Base-by-base conservation (phyloP, 2,113 vertebrate genomes). In the Danionella cerebrum region DNA sequence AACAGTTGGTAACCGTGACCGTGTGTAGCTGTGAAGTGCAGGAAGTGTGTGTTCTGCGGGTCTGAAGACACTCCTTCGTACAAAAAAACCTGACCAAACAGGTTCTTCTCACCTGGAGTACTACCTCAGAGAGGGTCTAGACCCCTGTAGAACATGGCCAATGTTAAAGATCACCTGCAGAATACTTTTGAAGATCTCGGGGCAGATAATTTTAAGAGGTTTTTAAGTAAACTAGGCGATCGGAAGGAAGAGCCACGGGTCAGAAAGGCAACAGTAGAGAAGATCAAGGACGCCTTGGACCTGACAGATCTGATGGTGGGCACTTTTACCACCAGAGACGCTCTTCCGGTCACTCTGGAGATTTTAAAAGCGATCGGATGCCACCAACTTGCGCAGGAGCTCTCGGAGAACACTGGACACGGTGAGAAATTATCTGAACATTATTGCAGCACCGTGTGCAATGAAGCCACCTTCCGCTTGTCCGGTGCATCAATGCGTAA, bases 181-280 rank as follows among this genome's bases (percentile, higher is more conserved):
- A 24, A 60, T 0, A 0, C 1, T 1, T 47, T 85, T 52, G 36
- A 66, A 0, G 1, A 78, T 16, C 36, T 86, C 8, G 0, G 0
- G 0, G 0, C 36, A 0, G 0, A 0, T 0, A 0, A 73, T 0
- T 51, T 76, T 0, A 4, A 16, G 0, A 59, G 22, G 4, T 84
- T 86, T 36, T 5, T 58, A 41, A 0, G 0, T 12, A 1, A 6
- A 1, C 50, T 86, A 1, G 0, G 73, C 35, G 73, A 77, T 27
- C 75, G 80, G 3, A 21, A 3, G 1, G 16, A 10, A 0, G 1
- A 8, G 13, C 74, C 75, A 13, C 51, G 50, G 0, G 45, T 85
- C 8, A 4, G 6, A 4, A 0, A 45, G 1, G 24, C 3, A 11
- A 4, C 0, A 0, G 53, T 82, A 21, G 25, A 79, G 2, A 25